phyloP scores from a whole-genome alignment of 1,140 invertebrate genomes.

The Hylaeus volcanicus region DNA sequence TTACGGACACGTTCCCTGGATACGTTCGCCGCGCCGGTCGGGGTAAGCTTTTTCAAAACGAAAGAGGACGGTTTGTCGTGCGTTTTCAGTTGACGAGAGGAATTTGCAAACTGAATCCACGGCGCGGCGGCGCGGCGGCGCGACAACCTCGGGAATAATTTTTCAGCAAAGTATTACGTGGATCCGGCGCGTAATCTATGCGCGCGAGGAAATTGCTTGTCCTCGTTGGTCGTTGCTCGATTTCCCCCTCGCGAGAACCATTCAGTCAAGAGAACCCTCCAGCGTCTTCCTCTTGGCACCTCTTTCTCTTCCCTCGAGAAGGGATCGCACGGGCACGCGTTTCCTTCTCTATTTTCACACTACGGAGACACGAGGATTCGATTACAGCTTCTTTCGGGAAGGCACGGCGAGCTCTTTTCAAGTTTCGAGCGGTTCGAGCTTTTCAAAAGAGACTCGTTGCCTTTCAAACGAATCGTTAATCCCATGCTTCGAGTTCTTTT shows the following conservation, averaged over 20 bases:
- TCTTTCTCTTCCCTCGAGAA: not conserved
- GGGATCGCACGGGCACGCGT: not conserved
- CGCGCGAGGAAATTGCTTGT: slow-evolving; percentile 1
- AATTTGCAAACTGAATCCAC: not conserved
- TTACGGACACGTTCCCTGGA: not conserved
- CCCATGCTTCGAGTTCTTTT: not conserved
- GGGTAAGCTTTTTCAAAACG: not conserved
- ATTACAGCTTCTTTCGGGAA: slow-evolving; percentile 20
- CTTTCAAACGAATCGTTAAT: slow-evolving; percentile 31
- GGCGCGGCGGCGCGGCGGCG: not conserved
- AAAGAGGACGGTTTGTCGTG: not conserved
- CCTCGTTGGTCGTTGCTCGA: not conserved
- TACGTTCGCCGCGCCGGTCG: not conserved
- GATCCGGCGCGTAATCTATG: not conserved
- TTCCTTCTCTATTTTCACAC: slow-evolving; percentile 5
- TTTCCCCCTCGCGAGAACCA: not conserved
- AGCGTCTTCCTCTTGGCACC: not conserved
- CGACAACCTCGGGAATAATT: slow-evolving; percentile 3
- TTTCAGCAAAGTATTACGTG: not conserved
- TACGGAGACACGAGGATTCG: slow-evolving; percentile 28
- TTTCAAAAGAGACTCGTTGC: slow-evolving; percentile 9
- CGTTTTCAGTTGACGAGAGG: slow-evolving; percentile 9
- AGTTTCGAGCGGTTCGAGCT: not conserved
- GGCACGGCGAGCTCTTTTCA: not conserved
- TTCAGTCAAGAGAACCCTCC: not conserved